Evolutionary conservation across 35 echinoderm and acorn worm species (phyloP).

Genomic region (Holothuria glaberrima): DNA sequence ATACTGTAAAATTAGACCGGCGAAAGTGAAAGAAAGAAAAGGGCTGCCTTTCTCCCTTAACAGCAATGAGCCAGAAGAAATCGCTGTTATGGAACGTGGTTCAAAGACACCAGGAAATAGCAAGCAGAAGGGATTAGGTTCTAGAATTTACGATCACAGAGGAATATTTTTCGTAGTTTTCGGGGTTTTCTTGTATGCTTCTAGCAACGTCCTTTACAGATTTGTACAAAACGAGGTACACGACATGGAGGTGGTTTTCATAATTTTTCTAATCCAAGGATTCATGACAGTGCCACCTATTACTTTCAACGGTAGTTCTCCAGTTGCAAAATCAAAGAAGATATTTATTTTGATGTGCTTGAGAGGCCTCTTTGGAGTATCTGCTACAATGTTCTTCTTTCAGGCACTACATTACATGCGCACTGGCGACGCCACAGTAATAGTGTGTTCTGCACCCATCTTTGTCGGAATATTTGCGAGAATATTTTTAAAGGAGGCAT

Average conservation of each 20-base stretch:
- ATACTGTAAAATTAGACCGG: too few species aligned
- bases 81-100: too few species aligned
- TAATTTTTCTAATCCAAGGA: not conserved
- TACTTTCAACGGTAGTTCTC: not conserved
- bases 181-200: not conserved
- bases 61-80: too few species aligned
- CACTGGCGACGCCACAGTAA: conserved; percentile 2
- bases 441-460: not conserved
- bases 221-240: not conserved
- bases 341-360: not conserved
- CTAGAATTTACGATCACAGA: conserved; percentile 1
- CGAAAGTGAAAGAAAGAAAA: too few species aligned
- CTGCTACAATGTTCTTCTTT: not conserved
- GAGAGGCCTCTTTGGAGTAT: not conserved
- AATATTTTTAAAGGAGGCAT: conserved; percentile 25
- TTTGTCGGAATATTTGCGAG: conserved; percentile 20
- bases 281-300: not conserved
- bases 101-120: too few species aligned
- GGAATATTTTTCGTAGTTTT: not conserved
- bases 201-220: not conserved
- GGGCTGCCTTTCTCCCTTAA: too few species aligned
- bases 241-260: not conserved
- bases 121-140: too few species aligned
- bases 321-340: not conserved
- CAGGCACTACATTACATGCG: not conserved